Conservation (phyloP, 2,113 vertebrate species). For the Anoplopoma fimbria region DNA sequence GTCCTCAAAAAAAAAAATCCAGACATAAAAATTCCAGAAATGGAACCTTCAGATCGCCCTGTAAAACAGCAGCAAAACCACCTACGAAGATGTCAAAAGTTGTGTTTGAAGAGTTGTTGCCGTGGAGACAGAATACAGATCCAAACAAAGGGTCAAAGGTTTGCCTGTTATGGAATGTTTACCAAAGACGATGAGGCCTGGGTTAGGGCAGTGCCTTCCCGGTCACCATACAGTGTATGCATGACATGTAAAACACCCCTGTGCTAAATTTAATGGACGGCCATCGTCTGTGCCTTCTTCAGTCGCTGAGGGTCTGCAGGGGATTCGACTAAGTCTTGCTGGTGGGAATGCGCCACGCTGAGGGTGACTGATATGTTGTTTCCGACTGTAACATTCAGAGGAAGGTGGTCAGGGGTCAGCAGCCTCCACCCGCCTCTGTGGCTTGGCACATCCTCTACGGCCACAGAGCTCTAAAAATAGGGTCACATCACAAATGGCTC, state of each 20-base stretch:
- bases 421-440: slow-evolving; percentile 61
- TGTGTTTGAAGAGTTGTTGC: slow-evolving; percentile 34
- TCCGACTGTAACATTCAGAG: slow-evolving; percentile 74
- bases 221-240: slow-evolving; percentile 38
- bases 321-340: slow-evolving; percentile 32
- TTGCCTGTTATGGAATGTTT: slow-evolving; percentile 54
- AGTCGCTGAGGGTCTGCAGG: slow-evolving; percentile 11
- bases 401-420: slow-evolving; percentile 75
- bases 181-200: slow-evolving; percentile 43
- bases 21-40: neutral
- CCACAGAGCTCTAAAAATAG: slow-evolving; percentile 71
- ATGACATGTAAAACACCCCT: slow-evolving; percentile 52
- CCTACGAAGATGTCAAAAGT: slow-evolving; percentile 15
- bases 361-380: slow-evolving; percentile 81
- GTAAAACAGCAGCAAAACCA: slow-evolving; percentile 10
- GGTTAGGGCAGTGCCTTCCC: slow-evolving; percentile 38
- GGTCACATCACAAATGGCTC: slow-evolving; percentile 51
- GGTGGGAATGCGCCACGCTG: slow-evolving; percentile 47
- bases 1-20: slow-evolving; percentile 1
- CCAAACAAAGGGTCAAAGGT: slow-evolving; percentile 66
- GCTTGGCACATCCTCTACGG: slow-evolving; percentile 75
- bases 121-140: slow-evolving; percentile 61
- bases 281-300: slow-evolving; percentile 21
- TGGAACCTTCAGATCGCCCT: neutral
- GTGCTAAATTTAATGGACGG: slow-evolving; percentile 62